Conservation (phyloP, 2,888 invertebrate genomes). For the Phytoseiulus persimilis region DNA sequence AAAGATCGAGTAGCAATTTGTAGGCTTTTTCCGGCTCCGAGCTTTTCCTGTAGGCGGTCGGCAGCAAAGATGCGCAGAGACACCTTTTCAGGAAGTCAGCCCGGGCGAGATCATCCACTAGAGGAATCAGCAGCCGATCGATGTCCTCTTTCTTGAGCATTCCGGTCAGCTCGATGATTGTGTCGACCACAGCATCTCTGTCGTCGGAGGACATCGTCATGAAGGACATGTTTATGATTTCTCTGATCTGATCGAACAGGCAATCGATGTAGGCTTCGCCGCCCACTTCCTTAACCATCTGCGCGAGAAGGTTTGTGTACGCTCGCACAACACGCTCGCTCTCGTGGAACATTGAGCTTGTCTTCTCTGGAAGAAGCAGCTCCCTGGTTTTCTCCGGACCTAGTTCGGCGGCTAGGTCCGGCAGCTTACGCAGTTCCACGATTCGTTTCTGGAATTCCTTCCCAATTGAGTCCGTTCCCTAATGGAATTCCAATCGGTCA, state of each 20-base stretch:
- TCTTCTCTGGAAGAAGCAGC: background rate
- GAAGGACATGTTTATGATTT: slow-evolving; percentile 22
- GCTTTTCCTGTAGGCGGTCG: slow-evolving; percentile 11
- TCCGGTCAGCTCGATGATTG: background rate
- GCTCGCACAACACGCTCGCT: slow-evolving; percentile 20
- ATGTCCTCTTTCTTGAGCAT: slow-evolving; percentile 7
- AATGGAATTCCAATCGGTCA: too few relatives aligned
- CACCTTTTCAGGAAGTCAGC: slow-evolving; percentile 17
- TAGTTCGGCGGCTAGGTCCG: background rate
- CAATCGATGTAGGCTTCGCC: slow-evolving; percentile 24
- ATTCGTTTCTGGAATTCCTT: slow-evolving; percentile 19
- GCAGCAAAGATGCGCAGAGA: slow-evolving; percentile 31
- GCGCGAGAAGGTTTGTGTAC: slow-evolving; percentile 7
- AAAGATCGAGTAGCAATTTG: background rate
- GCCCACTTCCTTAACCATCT: slow-evolving; percentile 27
- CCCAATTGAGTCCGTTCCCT: too few relatives aligned
- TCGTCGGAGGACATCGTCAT: slow-evolving; percentile 24
- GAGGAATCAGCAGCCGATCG: background rate
- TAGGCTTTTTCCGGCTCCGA: background rate
- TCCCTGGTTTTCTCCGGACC: background rate
- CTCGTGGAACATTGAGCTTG: background rate
- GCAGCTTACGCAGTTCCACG: slow-evolving; percentile 13
- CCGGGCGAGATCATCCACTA: background rate
- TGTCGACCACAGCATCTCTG: background rate
- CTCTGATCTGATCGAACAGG: background rate